Evolutionary conservation across 2,113 vertebrate genomes (phyloP), one percentile per base, ranked within the genome.

Genomic region (Barbus barbus): DNA sequence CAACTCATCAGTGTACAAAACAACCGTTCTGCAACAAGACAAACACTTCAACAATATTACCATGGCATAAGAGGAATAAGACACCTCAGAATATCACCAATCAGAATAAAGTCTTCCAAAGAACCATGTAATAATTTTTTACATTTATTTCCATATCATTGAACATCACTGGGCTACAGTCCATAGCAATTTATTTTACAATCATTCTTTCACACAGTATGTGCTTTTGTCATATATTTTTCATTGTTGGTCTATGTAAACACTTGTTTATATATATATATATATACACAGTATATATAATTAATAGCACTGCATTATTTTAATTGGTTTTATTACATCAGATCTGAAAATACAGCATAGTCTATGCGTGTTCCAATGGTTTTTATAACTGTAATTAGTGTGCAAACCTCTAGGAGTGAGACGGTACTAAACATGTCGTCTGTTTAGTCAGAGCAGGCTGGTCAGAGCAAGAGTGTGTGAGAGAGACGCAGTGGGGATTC

Each of bases 401-500:
- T 26, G 33, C 14, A 44, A 24, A 48, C 28, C 26, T 48, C 20
- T 71, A 51, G 36, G 44, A 63, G n/a, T 73, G 73, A 79, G 38
- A 53, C 46, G 22, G 20, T 76, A 61, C 36, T 28, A 44, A 44
- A 16, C 77, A 78, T 60, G 53, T 78, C 7, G 1, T 63, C 36
- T 79, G 33, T 79, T 79, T 24, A 44, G 77, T 63, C 77, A 48
- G 56, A 65, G 58, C 58, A 48, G 31, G 24, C 36, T 36, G 76
- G 85, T 72, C 78, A 84, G 61, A 84, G 77, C 69, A 67, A 51
- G 44, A 56, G 20, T 41, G 72, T 83, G 36, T 8, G 26, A 79
- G 77, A 63, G 58, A 51, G 71, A 26, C 78, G 31, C 83, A 82
- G 78, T 58, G 44, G 78, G 78, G 72, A 33, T 76, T 69, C 86